Base-by-base conservation (phyloP, 2,888 invertebrate genomes). In the Ormyrus labotus region DNA sequence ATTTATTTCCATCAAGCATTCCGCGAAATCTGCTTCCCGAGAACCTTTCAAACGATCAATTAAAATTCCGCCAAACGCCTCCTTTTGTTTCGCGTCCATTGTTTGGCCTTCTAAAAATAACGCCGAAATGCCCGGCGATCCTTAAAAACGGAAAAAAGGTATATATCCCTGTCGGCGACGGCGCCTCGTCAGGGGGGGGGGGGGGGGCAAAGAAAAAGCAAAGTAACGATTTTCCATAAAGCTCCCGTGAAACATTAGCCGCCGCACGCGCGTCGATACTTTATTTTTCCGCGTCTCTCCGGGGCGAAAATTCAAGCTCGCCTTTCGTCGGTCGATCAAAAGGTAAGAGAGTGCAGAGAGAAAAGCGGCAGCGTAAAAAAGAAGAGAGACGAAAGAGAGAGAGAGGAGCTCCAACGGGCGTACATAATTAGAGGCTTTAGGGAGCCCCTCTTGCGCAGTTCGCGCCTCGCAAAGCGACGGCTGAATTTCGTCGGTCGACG, bases 201-300 rank as follows among this genome's bases (percentile, higher is more conserved):
- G 19, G 19, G 19, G 19, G 45, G 47, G 19, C 9, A 70, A 57
- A 48, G 48, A 48, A 50, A 10, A 10, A 67, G 11, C 67, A 13
- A 68, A 75, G 68, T 75, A 75, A 75, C 75, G 75, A 75, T 75
- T 75, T 68, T 60, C 75, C 75, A 75, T 68, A 60, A 67, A 75
- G 73, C 71, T 7, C 19, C 13, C 34, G 55, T 69, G 57, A 69
- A 69, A 69, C 51, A 69, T 57, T 55, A 69, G 19, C 58, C 57
- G 57, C n/a, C 11, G 57, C 5, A 9, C 57, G 7, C 19, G 60
- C 10, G 13, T 60, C 60, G 48, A 13, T 48, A 13, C 13, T 48
- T 65, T 34, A 48, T 50, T 65, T 65, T 65, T 65, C 13, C 13
- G 3, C 4, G 50, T 50, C 8, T 19, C 19, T 19, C 19, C 19